A percentile compares a stretch with the other conserved stretches of the same genome.
Conservation (phyloP, 2,113 vertebrate species). For the Phrynosoma blainvillii region DNA sequence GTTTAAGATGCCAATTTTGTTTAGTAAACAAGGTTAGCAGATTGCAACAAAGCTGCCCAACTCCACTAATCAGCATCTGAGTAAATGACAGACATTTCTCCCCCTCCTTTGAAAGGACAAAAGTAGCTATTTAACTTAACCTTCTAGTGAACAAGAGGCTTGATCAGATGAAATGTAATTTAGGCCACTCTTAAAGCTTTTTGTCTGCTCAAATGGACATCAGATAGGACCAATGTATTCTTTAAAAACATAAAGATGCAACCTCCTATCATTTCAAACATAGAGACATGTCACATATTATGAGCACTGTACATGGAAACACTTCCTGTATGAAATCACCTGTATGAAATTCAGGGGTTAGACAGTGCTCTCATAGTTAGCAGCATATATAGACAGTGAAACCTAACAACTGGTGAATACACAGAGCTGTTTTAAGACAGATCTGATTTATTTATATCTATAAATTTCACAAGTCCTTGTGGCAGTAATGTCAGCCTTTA, state of each 20-base stretch:
- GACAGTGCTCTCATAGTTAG: not conserved
- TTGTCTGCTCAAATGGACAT: not conserved
- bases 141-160: conserved; percentile 52
- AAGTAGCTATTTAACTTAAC: conserved; percentile 59
- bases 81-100: conserved; percentile 53
- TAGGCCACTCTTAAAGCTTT: not conserved
- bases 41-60: conserved; percentile 50
- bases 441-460: not conserved
- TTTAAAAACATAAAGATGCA: not conserved
- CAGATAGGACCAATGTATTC: not conserved
- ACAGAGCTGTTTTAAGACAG: not conserved
- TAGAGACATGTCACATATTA: too few relatives aligned
- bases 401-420: not conserved
- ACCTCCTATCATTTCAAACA: too few relatives aligned
- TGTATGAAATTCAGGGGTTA: not conserved
- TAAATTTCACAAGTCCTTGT: not conserved
- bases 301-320: not conserved
- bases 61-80: conserved; percentile 55
- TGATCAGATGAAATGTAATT: conserved; percentile 6
- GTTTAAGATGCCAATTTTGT: conserved; percentile 44
- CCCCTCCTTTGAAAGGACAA: conserved; percentile 42
- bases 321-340: not conserved
- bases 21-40: conserved; percentile 63
- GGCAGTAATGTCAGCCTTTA: too few relatives aligned
- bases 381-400: not conserved